Conservation (phyloP, 2,113 vertebrate genomes). For the Gorsachius goisagi region DNA sequence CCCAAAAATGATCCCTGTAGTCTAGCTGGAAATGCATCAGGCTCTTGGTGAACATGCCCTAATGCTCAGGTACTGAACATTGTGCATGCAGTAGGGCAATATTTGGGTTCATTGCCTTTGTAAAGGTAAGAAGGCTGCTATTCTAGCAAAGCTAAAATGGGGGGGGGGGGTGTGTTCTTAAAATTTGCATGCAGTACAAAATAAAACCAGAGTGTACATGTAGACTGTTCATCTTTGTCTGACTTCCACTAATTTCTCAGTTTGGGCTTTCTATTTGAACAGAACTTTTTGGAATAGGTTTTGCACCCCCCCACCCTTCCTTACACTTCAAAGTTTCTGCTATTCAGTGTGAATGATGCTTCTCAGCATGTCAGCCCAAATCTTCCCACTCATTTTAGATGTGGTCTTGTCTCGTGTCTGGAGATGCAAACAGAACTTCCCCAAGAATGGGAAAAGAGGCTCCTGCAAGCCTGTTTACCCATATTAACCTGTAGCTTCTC, state of each 20-base stretch:
- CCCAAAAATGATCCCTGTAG: background rate
- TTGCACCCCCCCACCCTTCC: background rate
- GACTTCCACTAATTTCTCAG: background rate
- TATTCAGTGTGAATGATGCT: background rate
- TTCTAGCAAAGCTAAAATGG: background rate
- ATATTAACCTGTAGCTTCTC: background rate
- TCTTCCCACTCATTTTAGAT: background rate
- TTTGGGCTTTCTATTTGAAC: background rate
- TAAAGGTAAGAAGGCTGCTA: background rate
- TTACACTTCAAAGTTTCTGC: background rate
- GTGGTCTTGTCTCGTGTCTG: background rate
- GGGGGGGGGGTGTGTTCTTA: background rate
- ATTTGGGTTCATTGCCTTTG: background rate
- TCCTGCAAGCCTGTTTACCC: background rate
- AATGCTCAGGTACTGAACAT: background rate
- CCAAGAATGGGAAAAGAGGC: background rate
- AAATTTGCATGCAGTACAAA: background rate
- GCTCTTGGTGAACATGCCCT: background rate
- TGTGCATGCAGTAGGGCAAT: background rate
- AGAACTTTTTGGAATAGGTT: background rate
- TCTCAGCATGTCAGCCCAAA: background rate
- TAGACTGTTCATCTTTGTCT: background rate
- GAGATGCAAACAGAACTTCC: background rate
- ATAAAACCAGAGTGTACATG: background rate
- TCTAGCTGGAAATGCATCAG: background rate